These are phyloP conservation scores for Amphiura filiformis DNA, from an alignment of 35 echinoderm and acorn worm genomes.

Conservation along the genomic window DNA sequence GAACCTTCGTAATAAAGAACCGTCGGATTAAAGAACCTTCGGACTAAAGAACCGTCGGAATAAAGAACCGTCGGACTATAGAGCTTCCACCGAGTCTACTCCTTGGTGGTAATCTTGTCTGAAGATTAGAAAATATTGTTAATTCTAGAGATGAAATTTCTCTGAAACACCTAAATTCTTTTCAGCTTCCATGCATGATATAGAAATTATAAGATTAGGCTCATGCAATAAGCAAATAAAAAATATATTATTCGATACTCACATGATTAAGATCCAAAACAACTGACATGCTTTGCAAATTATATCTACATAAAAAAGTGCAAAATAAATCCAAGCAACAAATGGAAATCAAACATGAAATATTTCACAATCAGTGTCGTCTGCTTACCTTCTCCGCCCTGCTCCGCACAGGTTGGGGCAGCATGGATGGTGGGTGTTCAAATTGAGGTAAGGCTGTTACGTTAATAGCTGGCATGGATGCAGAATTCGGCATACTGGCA, in stretches of 20 bases:
- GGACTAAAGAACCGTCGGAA: too few species aligned
- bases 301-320: not conserved
- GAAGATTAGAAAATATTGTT: not conserved
- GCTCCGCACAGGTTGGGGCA: slow-evolving; percentile 16
- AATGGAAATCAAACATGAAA: not conserved
- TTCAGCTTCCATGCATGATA: too few species aligned
- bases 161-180: too few species aligned
- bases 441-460: not conserved
- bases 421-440: slow-evolving; percentile 17
- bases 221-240: too few species aligned
- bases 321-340: not conserved
- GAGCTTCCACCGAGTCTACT: not conserved
- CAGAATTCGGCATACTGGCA: not conserved
- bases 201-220: too few species aligned
- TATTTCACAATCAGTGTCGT: not conserved
- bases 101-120: not conserved
- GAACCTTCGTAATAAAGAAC: too few species aligned
- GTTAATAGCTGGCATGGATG: not conserved
- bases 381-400: slow-evolving; percentile 62
- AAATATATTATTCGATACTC: too few species aligned
- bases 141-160: not conserved
- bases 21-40: too few species aligned
- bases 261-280: not conserved
- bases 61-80: too few species aligned
- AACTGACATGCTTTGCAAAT: not conserved